These are phyloP conservation scores for Parotia lawesii DNA, from an alignment of 2,113 vertebrate species.

Conservation along the genomic window DNA sequence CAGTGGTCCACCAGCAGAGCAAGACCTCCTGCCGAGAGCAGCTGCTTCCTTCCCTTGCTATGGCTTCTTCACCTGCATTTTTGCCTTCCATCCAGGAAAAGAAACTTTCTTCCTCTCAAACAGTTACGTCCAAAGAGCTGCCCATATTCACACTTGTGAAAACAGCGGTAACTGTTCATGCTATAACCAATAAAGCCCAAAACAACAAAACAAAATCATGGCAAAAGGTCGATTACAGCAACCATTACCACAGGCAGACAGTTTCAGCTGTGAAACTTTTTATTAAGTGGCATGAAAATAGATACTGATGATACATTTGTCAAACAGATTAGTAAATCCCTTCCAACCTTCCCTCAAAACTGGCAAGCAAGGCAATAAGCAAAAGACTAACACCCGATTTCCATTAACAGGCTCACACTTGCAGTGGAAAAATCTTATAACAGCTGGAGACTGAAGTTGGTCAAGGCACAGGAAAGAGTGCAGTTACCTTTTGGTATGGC, in stretches of 20 bases:
- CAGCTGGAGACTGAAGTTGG: not conserved
- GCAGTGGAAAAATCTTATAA: not conserved
- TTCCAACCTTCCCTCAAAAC: not conserved
- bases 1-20: accelerated
- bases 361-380: not conserved
- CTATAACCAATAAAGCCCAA: not conserved
- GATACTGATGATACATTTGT: not conserved
- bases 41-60: not conserved
- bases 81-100: not conserved
- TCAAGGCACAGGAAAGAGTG: not conserved
- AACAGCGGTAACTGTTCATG: not conserved
- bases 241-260: not conserved
- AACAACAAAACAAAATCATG: not conserved
- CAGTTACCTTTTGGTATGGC: not conserved
- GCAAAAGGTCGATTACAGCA: not conserved
- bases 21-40: not conserved
- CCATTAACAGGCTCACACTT: not conserved
- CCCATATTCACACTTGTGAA: not conserved
- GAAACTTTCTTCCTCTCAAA: not conserved
- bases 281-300: not conserved
- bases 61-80: not conserved
- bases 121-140: not conserved
- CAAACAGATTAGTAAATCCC: not conserved
- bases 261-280: not conserved
- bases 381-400: not conserved